Base-by-base conservation (phyloP, 2,113 vertebrate species). In the Myiopsitta monachus region DNA sequence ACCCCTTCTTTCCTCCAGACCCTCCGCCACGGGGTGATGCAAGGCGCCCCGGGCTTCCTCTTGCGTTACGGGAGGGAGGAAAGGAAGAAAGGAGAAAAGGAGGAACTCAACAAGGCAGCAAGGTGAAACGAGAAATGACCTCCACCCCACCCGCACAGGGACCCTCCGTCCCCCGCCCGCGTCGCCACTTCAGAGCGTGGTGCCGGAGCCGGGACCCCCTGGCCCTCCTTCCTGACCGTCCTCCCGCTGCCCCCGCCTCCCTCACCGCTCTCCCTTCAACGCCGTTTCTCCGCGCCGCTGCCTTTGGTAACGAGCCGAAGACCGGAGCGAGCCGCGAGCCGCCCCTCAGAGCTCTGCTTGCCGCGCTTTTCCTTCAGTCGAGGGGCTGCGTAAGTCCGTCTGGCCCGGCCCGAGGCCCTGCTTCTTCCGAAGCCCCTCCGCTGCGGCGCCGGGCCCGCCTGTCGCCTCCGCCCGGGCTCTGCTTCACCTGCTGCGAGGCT, bases 231-330 rank as follows among this genome's bases (percentile, higher is more conserved):
- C 43, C 57, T 41, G 22, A 11, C 11, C 54, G n/a, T 31, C 39
- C 17, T 8, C 38, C 19, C 39, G 10, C 62, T 14, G 19, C 44
- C 70, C 47, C 64, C 11, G 44, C 63, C 28, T 68, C 64, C 69
- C 94, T 91, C 88, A 92, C 89, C 94, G 92, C 85, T 94, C 38
- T 95, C 78, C 55, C 85, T 90, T 92, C 86, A 64, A 72, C 83
- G 79, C 86, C 62, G 91, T 64, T 85, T 47, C 85, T 91, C 88
- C 44, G 55, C 66, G 81, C 39, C 46, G 88, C 85, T 87, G 74
- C 86, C 74, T 85, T 38, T 82, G 92, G 51, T 61, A 57, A 84
- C 15, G 38, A 87, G 74, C 69, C 49, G 88, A 69, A 39, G 15
- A 47, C 18, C 36, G 36, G 59, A 41, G 52, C 61, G 15, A 67